Conservation (phyloP, 2,797 vertebrate genomes). For the Propithecus deckenii region DNA sequence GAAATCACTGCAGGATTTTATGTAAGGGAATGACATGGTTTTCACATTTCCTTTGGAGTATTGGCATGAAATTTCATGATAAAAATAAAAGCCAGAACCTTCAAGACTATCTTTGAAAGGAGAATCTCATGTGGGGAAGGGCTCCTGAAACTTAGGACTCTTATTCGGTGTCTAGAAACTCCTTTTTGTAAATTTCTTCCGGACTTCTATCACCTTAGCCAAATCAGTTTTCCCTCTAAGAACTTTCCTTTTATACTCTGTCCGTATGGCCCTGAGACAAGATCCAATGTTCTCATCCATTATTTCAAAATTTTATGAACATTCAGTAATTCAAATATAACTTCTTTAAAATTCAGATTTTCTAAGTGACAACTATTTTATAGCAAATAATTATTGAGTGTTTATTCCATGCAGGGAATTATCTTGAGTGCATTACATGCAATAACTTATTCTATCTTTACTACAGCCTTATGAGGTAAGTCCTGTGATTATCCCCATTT, state of each 20-base stretch:
- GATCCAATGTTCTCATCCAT: neutral
- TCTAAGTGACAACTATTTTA: neutral
- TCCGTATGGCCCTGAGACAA: neutral
- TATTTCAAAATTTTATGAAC: slow-evolving; percentile 40
- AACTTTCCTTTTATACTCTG: neutral
- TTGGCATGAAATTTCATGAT: slow-evolving; percentile 21
- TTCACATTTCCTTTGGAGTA: slow-evolving; percentile 34
- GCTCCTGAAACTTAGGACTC: neutral
- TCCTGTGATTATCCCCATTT: slow-evolving; percentile 49
- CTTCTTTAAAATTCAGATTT: slow-evolving; percentile 17
- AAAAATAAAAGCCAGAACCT: neutral
- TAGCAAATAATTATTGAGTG: neutral
- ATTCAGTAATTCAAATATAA: slow-evolving; percentile 15
- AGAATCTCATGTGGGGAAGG: neutral
- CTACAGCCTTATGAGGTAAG: neutral
- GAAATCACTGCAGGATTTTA: slow-evolving; percentile 37
- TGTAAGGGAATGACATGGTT: neutral
- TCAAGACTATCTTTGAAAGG: neutral
- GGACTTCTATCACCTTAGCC: neutral
- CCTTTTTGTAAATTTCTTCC: neutral
- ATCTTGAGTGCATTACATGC: neutral
- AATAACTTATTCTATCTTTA: slow-evolving; percentile 32
- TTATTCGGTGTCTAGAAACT: neutral
- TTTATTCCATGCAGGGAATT: neutral
- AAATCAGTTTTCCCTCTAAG: neutral